Base-by-base conservation (phyloP, 2,888 invertebrate species). In the Timandra comae region DNA sequence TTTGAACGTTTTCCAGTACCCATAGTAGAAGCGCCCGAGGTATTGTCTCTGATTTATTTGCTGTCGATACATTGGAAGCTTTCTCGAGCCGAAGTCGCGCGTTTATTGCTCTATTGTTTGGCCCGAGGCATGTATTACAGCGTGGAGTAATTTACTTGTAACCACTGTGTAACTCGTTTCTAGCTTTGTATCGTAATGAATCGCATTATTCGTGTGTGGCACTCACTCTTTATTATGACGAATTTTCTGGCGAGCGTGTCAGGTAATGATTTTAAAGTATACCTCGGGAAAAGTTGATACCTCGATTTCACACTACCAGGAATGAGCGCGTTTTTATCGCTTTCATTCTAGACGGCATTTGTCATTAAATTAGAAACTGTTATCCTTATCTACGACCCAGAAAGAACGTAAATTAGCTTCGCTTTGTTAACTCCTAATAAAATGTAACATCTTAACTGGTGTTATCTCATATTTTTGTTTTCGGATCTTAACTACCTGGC, bases 401-500 rank as follows among this genome's bases (percentile, higher is more conserved):
- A 57, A 68, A 68, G 62, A 66, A 70, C 74, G 72, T 85, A 82
- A 82, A 82, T 81, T 80, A 73, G 63, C 53, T 63, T 61, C 71
- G 72, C 64, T 75, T 79, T 75, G 79, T 80, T 76, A 73, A 66
- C 67, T 73, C 59, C 70, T 65, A 80, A 82, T 84, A 84, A 85
- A 84, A 80, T 56, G 59, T 64, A 70, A 85, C 80, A 72, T 79
- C 84, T 85, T 71, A 75, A 81, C 77, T 67, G 53, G 55, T 63
- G 70, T 84, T 82, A 84, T 85, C 84, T 75, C 55, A 68, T 72
- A 78, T 75, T 81, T 79, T 77, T 74, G 77, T 81, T 77, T 37
- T 73, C 49, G 55, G 56, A 84, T 82, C 82, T 82, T 78, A 72
- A 82, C 82, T 84, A 84, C 84, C 84, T 84, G 84, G 78, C 81